A percentile compares a stretch with the other conserved stretches of the same genome.
Conservation (phyloP, 2,888 invertebrate genomes). For the Ceramica pisi region DNA sequence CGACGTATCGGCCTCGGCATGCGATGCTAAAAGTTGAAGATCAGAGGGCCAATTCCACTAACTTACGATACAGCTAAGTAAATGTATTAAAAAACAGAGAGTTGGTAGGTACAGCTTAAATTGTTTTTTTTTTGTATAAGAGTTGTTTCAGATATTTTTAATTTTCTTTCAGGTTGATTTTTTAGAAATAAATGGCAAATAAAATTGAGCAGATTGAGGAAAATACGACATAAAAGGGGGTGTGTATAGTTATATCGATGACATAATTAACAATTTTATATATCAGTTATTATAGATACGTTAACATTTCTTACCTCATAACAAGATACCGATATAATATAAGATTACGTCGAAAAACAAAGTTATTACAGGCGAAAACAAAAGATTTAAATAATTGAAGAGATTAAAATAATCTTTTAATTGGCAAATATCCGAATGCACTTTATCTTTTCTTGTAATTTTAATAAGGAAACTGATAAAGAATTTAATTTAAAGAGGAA, state of each 20-base stretch:
- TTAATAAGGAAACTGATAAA: conserved; percentile 37
- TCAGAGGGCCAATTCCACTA: too few species aligned
- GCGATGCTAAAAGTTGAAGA: too few species aligned
- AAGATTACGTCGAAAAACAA: conserved; percentile 25
- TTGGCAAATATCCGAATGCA: conserved; percentile 11
- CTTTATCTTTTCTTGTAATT: conserved; percentile 24
- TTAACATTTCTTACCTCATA: conserved; percentile 24
- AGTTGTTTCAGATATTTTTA: too few species aligned
- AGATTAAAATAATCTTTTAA: conserved; percentile 44
- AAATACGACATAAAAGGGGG: conserved; percentile 30
- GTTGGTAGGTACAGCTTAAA: too few species aligned
- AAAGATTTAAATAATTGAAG: conserved; percentile 15
- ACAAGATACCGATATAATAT: conserved; percentile 10
- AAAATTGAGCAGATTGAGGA: background rate
- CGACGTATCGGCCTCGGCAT: too few species aligned
- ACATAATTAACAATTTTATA: conserved; percentile 14
- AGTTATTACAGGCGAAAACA: conserved; percentile 8
- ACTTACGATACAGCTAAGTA: too few species aligned
- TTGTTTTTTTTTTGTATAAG: too few species aligned
- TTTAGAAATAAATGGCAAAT: too few species aligned
- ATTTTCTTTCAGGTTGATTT: too few species aligned
- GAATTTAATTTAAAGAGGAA: conserved; percentile 12
- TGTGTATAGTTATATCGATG: conserved; percentile 33
- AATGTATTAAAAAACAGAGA: too few species aligned
- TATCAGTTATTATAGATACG: conserved; percentile 21